Base-by-base conservation (phyloP, 37 sponge, comb jelly and placozoan genomes). In the Oopsacas minuta region DNA sequence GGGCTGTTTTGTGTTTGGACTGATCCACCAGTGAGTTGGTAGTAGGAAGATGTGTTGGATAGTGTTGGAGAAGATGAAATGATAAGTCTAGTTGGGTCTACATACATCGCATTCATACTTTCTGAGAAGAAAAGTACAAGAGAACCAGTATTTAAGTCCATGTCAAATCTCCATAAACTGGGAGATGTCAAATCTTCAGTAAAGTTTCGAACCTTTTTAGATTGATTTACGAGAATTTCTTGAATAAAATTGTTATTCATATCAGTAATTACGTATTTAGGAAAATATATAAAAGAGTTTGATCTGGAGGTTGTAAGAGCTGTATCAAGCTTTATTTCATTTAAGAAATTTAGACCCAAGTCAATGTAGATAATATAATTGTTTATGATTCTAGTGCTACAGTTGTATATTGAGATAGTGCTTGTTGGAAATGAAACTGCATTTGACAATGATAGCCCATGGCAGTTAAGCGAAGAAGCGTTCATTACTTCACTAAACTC, bases 401-500 rank as follows among this genome's bases (percentile, higher is more conserved):
- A 91, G 86, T 88, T 88, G 51, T 85, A 93, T 37, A 93, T 20
- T n/a, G 52, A 0, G 37, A 90, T 75, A 35, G 46, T 86, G 39
- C 87, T 88, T 0, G 35, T 38, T 23, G 69, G 36, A 32, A 84
- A 22, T 12, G 61, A 36, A 0, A 61, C 25, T 30, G 35, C 53
- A 37, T 89, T 95, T 84, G 91, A 91, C 23, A 95, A 25, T 5
- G 87, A 17, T 0, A 95, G 86, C 7, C 86, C 84, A 15, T 53
- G 38, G 1, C 92, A 32, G 1, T 52, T 52, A 34, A 95, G 42
- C 0, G 93, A 90, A 36, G 82, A 86, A 0, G 90, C 91, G 88
- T 95, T 92, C 10, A 95, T 87, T 15, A 93, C 91, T 37, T 95
- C 95, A 82, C 88, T 39, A 51, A 95, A 95, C 83, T 89, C 83